Conservation (phyloP, 2,888 invertebrate genomes). For the Drepana falcataria region DNA sequence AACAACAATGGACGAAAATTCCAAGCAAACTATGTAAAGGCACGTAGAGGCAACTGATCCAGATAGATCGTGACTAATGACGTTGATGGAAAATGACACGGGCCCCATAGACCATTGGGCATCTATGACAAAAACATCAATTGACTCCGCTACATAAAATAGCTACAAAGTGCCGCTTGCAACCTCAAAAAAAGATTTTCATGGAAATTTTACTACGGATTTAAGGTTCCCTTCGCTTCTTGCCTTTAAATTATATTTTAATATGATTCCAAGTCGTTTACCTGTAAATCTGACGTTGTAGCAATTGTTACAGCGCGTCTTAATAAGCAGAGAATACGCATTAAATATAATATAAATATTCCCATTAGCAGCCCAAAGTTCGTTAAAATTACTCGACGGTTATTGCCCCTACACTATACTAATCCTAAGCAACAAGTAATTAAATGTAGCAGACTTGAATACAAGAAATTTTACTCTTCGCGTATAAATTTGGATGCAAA, state of each 20-base stretch:
- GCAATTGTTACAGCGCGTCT: background rate
- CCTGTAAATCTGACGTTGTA: background rate
- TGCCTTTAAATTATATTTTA: too few relatives aligned
- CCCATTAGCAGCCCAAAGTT: background rate
- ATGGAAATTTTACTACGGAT: background rate
- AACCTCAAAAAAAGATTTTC: background rate
- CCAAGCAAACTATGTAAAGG: conserved; percentile 1
- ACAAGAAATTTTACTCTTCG: background rate
- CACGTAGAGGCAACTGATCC: conserved; percentile 16
- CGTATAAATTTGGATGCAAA: conserved; percentile 7
- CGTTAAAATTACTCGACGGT: conserved; percentile 2
- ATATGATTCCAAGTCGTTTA: too few relatives aligned
- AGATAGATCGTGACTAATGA: conserved; percentile 34
- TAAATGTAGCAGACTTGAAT: background rate
- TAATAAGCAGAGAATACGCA: background rate
- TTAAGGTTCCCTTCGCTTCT: too few relatives aligned
- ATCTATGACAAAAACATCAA: conserved; percentile 16
- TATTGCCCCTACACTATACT: background rate
- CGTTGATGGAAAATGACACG: conserved; percentile 32
- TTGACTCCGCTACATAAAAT: background rate
- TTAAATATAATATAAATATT: background rate
- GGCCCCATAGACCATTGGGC: conserved; percentile 23
- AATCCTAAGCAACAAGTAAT: background rate
- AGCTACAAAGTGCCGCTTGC: conserved; percentile 2
- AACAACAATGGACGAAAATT: background rate